phyloP scores from a whole-genome alignment of 2,797 vertebrate genomes.

The Buphagus erythrorhynchus region DNA sequence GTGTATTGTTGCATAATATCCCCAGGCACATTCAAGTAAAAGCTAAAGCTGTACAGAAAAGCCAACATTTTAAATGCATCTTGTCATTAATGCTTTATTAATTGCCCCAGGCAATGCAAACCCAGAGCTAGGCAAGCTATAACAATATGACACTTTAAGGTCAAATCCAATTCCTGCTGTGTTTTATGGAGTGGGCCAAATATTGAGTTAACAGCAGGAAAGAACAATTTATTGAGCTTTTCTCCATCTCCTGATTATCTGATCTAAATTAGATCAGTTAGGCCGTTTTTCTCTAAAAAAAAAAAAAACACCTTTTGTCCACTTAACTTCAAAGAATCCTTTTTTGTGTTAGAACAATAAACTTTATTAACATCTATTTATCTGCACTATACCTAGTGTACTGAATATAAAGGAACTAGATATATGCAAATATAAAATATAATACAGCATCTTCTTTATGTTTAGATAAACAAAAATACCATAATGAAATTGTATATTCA shows the following conservation, averaged over 20 bases:
- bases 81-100: slow-evolving; percentile 99
- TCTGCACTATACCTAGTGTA: background rate
- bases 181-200: slow-evolving; percentile 88
- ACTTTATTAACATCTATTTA: background rate
- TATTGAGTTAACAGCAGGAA: slow-evolving; percentile 89
- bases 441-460: background rate
- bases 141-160: slow-evolving; percentile 98
- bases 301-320: slow-evolving; percentile 60
- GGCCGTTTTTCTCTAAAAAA: slow-evolving; percentile 62
- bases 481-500: background rate
- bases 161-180: slow-evolving; percentile 91
- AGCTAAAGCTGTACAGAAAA: slow-evolving; percentile 89
- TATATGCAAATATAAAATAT: background rate
- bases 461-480: background rate
- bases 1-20: slow-evolving; percentile 81
- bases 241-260: slow-evolving; percentile 76
- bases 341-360: slow-evolving; percentile 38
- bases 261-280: slow-evolving; percentile 75
- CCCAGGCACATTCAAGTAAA: slow-evolving; percentile 84
- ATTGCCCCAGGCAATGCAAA: slow-evolving; percentile 92
- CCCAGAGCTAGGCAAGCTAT: slow-evolving; percentile 87
- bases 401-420: background rate
- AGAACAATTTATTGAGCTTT: slow-evolving; percentile 79
- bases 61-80: slow-evolving; percentile 95
- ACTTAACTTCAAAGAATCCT: slow-evolving; percentile 60